Base-by-base conservation (phyloP, 2,113 vertebrate species). In the Anolis carolinensis region DNA sequence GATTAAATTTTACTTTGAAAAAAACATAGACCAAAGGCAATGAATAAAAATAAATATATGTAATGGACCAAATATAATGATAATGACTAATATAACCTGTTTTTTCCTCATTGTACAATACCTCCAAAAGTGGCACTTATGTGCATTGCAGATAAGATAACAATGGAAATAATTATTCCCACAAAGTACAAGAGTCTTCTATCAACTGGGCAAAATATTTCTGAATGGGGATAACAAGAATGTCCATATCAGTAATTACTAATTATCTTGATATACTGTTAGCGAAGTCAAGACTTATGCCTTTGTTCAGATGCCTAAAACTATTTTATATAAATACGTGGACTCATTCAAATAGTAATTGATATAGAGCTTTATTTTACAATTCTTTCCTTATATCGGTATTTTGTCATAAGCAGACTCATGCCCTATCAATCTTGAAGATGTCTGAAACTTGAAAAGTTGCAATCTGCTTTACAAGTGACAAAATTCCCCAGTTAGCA, bases 11-110 rank as follows among this genome's bases (percentile, higher is more conserved):
- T 79, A 63, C 78, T 87, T 68, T 0, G 14, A 4, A 84, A 70
- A 55, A 59, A 79, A 67, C 87, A 79, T 32, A 78, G 78, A 71
- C 34, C 20, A 65, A 0, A 80, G 18, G 80, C 39, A 91, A 62
- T n/a, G 73, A 34, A 78, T 34, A 32, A 80, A 2, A 72, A 39
- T 55, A 87, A 63, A 80, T 87, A 86, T 75, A 2, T 0, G 0
- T 55, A 93, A 88, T 9, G 59, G 62, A 88, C 80, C 68, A 90
- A 91, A 89, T 21, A 55, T 76, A 89, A 90, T 34, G 52, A 87
- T 84, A 90, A 91, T 87, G 79, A 87, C 44, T 44, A 27, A 77
- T 82, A 44, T 44, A 82, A 52, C 63, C 79, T 48, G 62, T 81
- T 85, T 86, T 92, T 14, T 14, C 52, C 52, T 82, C 63, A 82